These are phyloP conservation scores for Homarus americanus DNA, from an alignment of 1,140 invertebrate species.

Conservation along the genomic window DNA sequence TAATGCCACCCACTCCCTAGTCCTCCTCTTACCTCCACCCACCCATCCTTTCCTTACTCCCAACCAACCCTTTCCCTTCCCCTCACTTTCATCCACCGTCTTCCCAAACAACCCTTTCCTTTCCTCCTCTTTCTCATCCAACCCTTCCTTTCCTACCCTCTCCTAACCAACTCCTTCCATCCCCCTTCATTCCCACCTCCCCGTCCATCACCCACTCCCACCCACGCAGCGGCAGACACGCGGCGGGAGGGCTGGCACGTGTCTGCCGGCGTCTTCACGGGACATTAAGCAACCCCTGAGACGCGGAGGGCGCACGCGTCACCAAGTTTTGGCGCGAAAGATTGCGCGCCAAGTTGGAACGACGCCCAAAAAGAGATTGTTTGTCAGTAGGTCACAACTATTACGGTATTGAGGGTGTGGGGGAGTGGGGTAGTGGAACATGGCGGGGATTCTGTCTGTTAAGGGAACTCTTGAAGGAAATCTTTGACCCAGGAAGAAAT, in stretches of 20 bases:
- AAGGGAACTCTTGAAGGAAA: too few species aligned
- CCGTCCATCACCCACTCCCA: not conserved
- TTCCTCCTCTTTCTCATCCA: not conserved
- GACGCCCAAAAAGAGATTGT: slow-evolving; percentile 37
- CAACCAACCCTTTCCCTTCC: not conserved
- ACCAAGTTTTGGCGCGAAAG: slow-evolving; percentile 47
- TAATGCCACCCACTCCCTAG: too few species aligned
- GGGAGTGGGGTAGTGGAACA: too few species aligned
- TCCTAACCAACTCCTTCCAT: not conserved
- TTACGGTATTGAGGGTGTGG: too few species aligned
- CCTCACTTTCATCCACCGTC: not conserved
- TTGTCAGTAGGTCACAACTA: slow-evolving; percentile 45
- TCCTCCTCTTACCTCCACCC: too few species aligned
- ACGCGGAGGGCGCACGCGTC: slow-evolving; percentile 44
- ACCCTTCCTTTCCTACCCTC: not conserved
- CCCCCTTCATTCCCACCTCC: too few species aligned
- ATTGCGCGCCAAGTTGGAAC: slow-evolving; percentile 46
- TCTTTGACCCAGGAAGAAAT: too few species aligned
- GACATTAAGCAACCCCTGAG: slow-evolving; percentile 47
- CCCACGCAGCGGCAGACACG: not conserved
- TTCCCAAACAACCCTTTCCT: too few species aligned
- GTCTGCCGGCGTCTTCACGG: slow-evolving; percentile 39
- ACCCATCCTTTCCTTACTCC: too few species aligned
- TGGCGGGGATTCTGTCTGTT: too few species aligned
- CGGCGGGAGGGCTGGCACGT: slow-evolving; percentile 19